Evolutionary conservation across 2,797 vertebrate genomes (phyloP).

Genomic region (Gila robusta): DNA sequence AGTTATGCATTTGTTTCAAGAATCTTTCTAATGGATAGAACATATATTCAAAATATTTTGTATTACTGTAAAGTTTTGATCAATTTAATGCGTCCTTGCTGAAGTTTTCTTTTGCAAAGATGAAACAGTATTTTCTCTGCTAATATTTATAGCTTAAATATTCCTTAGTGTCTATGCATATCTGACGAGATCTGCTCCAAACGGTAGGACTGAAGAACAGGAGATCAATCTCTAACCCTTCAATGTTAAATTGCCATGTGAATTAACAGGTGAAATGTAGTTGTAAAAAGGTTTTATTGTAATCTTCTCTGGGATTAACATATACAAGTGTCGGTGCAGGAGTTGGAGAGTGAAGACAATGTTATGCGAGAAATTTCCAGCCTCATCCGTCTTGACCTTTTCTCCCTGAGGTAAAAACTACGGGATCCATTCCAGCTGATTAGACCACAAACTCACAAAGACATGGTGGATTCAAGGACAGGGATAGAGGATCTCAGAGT

Average conservation of each 20-base stretch:
- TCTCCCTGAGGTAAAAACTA: slow-evolving; percentile 34
- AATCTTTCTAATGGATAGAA: not conserved
- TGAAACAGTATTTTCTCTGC: not conserved
- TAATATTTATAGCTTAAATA: not conserved
- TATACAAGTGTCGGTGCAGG: not conserved
- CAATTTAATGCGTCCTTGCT: not conserved
- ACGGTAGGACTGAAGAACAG: not conserved
- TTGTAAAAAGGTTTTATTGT: not conserved
- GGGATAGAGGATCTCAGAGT: not conserved
- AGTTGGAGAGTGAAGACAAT: not conserved
- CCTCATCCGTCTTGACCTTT: slow-evolving; percentile 35
- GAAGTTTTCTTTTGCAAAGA: not conserved
- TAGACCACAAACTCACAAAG: slow-evolving; percentile 24
- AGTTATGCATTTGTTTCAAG: not conserved
- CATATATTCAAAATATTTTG: not conserved
- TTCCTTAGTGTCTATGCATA: not conserved
- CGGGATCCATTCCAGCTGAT: slow-evolving; percentile 33
- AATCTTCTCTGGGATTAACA: slow-evolving; percentile 12
- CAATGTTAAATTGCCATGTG: not conserved
- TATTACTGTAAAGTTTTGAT: not conserved
- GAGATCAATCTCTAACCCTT: not conserved
- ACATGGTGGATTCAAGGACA: not conserved
- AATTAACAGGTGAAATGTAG: not conserved
- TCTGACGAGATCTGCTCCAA: not conserved
- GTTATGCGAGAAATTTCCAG: not conserved